Base-by-base conservation (phyloP, 2,113 vertebrate species). In the Halichoeres trimaculatus region DNA sequence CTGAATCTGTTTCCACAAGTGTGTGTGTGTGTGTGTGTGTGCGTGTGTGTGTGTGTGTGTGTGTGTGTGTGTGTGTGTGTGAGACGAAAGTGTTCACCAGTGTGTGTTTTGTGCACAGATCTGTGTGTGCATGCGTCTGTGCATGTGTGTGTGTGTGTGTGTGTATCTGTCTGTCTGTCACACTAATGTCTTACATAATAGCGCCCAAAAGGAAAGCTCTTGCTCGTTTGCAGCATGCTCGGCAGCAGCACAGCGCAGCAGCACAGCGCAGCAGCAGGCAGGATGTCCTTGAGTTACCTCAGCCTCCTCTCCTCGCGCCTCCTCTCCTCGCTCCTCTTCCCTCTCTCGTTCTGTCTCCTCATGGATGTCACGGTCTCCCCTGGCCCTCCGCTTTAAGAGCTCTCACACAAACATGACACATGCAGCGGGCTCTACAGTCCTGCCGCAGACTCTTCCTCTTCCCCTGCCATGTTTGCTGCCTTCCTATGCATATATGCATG, bases 261-360 rank as follows among this genome's bases (percentile, higher is more conserved):
- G 84, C 88, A 88, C n/a, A n/a, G 74, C 82, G 85, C 80, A 88
- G 81, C 84, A 79, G 84, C 88, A 88, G 80, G 79, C 81, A 60
- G 81, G 80, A 81, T 92, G 91, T 93, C 92, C 91, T 92, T 91
- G 87, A 86, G 78, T 91, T 90, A 92, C 91, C 89, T 92, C 88
- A 67, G 75, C 75, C 65, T 45, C 24, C 74, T 67, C 79, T 64
- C 80, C 68, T 82, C 78, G 70, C 80, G 74, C 51, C 73, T 68
- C 54, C 66, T 75, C 20, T 64, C 80, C 68, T 82, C 78, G 70
- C 80, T 76, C 51, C 73, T 68, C 54, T 69, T 75, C 20, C 67
- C 43, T 50, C 54, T 41, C 23, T 22, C 60, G 35, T 38, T 67
- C 12, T 52, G 50, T 50, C 58, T 41, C 59, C 74, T 70, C 57